Percentiles rank a stretch among this genome's conserved stretches.
Evolutionary conservation across 2,888 invertebrate species (phyloP).

Genomic region (Hermodice carunculata): DNA sequence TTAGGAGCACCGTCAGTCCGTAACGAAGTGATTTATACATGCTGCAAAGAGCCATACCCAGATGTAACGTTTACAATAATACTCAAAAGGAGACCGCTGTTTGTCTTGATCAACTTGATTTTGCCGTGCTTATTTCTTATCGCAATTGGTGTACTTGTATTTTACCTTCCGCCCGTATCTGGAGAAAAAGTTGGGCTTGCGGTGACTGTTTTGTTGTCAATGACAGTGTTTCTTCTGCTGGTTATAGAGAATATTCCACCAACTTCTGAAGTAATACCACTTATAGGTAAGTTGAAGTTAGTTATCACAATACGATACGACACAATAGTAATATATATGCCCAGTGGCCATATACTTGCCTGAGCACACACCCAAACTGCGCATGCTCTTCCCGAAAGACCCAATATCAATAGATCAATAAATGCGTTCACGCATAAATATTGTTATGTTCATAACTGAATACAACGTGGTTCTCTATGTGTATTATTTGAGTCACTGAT

Average conservation of each 20-base stretch:
- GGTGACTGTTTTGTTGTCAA: conserved; percentile 19
- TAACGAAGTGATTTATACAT: conserved; percentile 16
- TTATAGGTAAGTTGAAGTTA: conserved; percentile 6
- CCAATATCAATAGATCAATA: no score
- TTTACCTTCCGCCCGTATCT: conserved; percentile 10
- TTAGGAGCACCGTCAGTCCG: conserved; percentile 4
- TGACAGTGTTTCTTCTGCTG: conserved; percentile 19
- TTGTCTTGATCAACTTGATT: conserved; percentile 17
- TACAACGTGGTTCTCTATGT: no score
- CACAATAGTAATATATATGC: no score
- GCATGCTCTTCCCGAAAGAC: no score
- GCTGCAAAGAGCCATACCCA: conserved; percentile 17
- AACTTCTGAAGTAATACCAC: conserved; percentile 18
- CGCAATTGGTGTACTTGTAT: conserved; percentile 16
- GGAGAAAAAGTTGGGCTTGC: conserved; percentile 19
- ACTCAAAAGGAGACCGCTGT: conserved; percentile 15
- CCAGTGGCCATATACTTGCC: no score
- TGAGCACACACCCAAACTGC: no score
- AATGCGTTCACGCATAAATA: no score
- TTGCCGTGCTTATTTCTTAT: conserved; percentile 17
- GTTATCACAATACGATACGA: no score
- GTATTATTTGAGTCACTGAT: no score
- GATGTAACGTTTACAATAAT: conserved; percentile 13
- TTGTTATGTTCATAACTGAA: no score
- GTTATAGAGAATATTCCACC: conserved; percentile 23